Evolutionary conservation across 2,113 vertebrate species (phyloP).

Genomic region (Muntiacus reevesi): DNA sequence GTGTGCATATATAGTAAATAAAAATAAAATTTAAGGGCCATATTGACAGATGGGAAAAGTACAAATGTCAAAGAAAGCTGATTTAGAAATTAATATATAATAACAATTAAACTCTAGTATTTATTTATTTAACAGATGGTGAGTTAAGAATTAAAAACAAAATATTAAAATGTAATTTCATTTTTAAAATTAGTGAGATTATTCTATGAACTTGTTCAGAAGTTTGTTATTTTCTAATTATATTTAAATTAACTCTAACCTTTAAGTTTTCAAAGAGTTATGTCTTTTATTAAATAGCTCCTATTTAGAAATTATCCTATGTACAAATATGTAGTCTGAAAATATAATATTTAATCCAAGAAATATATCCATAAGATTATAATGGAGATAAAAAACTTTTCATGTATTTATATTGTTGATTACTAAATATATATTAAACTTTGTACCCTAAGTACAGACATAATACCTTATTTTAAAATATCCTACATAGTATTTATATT

Average conservation of each 20-base stretch:
- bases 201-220: conserved; percentile 35
- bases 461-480: not conserved
- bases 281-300: not conserved
- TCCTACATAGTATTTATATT: not conserved
- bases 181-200: conserved; percentile 53
- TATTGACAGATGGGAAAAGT: conserved; percentile 59
- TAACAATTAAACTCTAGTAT: conserved; percentile 54
- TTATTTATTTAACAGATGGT: conserved; percentile 72
- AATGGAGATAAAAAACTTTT: not conserved
- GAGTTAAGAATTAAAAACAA: conserved; percentile 47
- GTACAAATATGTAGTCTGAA: conserved; percentile 3
- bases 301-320: not conserved
- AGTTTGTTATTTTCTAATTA: conserved; percentile 39
- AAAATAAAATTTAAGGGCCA: conserved; percentile 57
- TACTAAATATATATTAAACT: not conserved
- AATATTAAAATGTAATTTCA: conserved; percentile 42
- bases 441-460: not conserved
- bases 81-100: conserved; percentile 58
- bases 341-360: not conserved
- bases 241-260: not conserved
- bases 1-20: not conserved
- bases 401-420: not conserved
- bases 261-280: conserved; percentile 24
- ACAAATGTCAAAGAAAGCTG: conserved; percentile 62
- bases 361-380: not conserved